Conservation (phyloP, 2,797 vertebrate species). For the Liparis tanakae region DNA sequence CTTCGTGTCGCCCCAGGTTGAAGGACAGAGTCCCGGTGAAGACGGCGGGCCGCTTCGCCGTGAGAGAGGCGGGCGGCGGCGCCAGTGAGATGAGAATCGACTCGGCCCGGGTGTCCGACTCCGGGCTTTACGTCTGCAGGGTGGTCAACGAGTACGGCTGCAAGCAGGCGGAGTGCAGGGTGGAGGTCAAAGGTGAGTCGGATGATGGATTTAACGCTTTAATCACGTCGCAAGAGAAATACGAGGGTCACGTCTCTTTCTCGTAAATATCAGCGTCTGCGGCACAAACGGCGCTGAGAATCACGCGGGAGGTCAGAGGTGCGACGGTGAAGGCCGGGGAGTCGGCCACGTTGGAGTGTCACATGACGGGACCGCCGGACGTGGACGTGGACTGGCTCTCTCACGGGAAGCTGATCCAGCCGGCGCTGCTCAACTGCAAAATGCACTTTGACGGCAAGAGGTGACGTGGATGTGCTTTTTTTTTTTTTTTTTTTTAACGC, state of each 20-base stretch:
- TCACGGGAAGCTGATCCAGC: constrained; percentile 94
- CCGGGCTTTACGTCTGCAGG: constrained; percentile 90
- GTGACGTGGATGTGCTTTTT: constrained; percentile 30
- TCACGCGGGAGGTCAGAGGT: constrained; percentile 85
- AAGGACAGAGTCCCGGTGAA: constrained; percentile 88
- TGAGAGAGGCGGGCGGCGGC: constrained; percentile 79
- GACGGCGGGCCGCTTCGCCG: constrained; percentile 81
- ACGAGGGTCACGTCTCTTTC: not conserved
- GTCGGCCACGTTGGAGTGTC: constrained; percentile 92
- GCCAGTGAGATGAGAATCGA: constrained; percentile 85
- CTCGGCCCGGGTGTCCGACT: constrained; percentile 84
- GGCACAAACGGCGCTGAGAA: constrained; percentile 70
- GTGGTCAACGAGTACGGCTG: constrained; percentile 88
- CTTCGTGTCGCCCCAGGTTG: constrained; percentile 80
- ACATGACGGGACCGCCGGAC: constrained; percentile 85
- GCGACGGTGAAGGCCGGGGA: constrained; percentile 90
- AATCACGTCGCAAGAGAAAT: not conserved
- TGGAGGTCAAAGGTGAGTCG: constrained; percentile 90
- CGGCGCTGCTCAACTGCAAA: constrained; percentile 96
- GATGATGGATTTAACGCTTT: not conserved
- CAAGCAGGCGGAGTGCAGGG: constrained; percentile 87
- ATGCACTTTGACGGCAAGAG: constrained; percentile 96
- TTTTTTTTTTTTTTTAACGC: no score
- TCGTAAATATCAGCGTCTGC: constrained; percentile 67
- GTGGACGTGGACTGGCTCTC: constrained; percentile 96